Conservation (phyloP, 2,113 vertebrate species). For the Butastur rufipennis region DNA sequence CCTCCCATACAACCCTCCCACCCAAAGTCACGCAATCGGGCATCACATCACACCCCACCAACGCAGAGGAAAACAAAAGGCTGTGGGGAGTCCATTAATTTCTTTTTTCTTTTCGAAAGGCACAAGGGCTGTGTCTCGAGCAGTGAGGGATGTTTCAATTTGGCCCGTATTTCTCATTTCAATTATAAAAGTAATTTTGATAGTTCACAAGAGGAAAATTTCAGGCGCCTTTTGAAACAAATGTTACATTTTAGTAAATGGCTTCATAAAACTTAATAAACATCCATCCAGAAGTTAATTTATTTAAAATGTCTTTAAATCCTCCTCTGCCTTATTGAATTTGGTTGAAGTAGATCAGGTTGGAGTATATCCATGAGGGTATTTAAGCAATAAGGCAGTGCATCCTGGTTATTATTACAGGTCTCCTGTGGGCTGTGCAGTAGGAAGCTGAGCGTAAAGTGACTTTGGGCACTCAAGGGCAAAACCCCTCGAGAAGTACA, state of each 20-base stretch:
- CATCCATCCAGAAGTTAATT: slow-evolving; percentile 35
- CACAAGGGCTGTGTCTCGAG: neutral
- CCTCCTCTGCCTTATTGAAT: slow-evolving; percentile 27
- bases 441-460: neutral
- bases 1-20: neutral
- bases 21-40: rapidly evolving
- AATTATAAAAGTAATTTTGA: slow-evolving; percentile 14
- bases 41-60: rapidly evolving
- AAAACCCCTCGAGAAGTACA: neutral
- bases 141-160: neutral
- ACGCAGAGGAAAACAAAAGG: neutral
- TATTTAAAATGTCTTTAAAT: slow-evolving; percentile 34
- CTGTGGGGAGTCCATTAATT: neutral
- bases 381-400: neutral
- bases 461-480: neutral
- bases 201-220: neutral
- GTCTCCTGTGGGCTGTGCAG: neutral
- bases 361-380: neutral
- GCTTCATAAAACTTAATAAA: slow-evolving; percentile 47
- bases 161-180: neutral
- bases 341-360: neutral
- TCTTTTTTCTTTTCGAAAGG: neutral
- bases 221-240: slow-evolving; percentile 8
- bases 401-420: neutral
- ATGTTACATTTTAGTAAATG: neutral